Conservation (phyloP, 2,888 invertebrate genomes). For the Auanema freiburgensis region DNA sequence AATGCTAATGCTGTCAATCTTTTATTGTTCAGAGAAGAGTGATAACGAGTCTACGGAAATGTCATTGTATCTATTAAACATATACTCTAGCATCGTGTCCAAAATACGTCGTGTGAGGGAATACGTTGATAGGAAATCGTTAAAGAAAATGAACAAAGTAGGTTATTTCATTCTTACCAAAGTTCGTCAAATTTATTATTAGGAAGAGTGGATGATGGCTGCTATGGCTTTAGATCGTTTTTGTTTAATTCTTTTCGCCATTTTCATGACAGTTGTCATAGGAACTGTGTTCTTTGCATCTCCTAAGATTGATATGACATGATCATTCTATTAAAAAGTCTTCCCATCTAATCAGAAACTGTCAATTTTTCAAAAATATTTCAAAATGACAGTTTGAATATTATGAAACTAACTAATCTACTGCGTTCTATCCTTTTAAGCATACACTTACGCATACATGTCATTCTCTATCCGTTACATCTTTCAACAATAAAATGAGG, state of each 20-base stretch:
- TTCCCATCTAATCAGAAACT: no score
- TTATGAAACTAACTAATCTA: no score
- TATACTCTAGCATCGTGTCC: not conserved
- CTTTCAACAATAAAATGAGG: no score
- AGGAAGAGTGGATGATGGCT: conserved; percentile 53
- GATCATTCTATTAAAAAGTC: not conserved
- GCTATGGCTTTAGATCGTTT: conserved; percentile 49
- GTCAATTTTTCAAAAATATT: no score
- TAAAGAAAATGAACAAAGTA: conserved; percentile 4
- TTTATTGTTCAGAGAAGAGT: conserved; percentile 1
- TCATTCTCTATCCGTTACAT: no score
- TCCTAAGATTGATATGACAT: conserved; percentile 15
- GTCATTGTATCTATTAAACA: not conserved
- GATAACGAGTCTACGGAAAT: not conserved
- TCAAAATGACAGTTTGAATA: no score
- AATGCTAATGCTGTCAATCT: not conserved
- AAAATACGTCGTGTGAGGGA: not conserved
- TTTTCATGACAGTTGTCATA: conserved; percentile 25
- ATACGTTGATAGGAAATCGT: not conserved
- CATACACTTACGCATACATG: no score
- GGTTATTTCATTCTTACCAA: not conserved
- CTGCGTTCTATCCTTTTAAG: no score
- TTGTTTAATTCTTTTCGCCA: conserved; percentile 37
- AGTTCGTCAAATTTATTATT: conserved; percentile 7
- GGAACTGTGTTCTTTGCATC: conserved; percentile 12